These are phyloP conservation scores for Saturnia japonica DNA, from an alignment of 2,888 invertebrate genomes.

Conservation along the genomic window DNA sequence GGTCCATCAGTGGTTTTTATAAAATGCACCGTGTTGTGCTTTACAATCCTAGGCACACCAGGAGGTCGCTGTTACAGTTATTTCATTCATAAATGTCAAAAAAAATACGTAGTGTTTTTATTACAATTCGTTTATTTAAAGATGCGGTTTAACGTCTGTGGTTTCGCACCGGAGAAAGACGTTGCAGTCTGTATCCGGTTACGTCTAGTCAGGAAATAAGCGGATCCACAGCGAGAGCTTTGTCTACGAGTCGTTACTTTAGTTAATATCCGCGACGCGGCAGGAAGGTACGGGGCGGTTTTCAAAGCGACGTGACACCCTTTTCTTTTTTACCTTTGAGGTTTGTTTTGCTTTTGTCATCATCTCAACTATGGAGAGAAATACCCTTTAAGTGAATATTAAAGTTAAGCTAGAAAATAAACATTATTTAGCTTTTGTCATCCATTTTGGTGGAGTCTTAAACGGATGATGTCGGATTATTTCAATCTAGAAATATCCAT, in stretches of 20 bases:
- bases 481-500: conserved; percentile 28
- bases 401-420: neutral
- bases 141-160: conserved; percentile 28
- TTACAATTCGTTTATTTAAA: conserved; percentile 27
- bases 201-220: conserved; percentile 75
- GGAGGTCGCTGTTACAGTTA: too few relatives aligned
- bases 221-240: conserved; percentile 60
- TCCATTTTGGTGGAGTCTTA: neutral
- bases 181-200: conserved; percentile 57
- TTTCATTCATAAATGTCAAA: neutral
- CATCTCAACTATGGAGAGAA: neutral
- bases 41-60: too few relatives aligned
- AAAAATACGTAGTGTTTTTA: conserved; percentile 12
- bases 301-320: neutral
- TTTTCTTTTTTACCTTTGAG: neutral
- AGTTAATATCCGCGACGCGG: conserved; percentile 39
- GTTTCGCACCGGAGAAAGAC: conserved; percentile 42
- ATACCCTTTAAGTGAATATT: neutral
- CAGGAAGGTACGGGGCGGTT: neutral
- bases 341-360: conserved; percentile 1
- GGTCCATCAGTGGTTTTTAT: too few relatives aligned
- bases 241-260: conserved; percentile 54
- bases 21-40: too few relatives aligned
- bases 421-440: neutral
- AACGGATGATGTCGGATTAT: conserved; percentile 21